These are phyloP conservation scores for Formica exsecta DNA, from an alignment of 1,140 invertebrate species.

Conservation along the genomic window DNA sequence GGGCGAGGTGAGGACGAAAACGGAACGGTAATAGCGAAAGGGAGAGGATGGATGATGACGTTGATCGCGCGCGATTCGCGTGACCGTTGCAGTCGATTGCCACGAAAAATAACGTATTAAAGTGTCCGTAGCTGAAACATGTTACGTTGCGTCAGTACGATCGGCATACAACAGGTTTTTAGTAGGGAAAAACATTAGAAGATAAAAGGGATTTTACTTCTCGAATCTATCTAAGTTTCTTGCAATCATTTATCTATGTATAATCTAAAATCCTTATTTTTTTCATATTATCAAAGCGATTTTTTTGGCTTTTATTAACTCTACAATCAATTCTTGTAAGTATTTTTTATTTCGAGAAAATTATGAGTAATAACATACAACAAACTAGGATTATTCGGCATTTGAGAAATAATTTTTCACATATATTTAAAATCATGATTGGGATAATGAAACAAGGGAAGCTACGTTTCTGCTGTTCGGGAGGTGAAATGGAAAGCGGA, in stretches of 20 bases:
- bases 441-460: neutral
- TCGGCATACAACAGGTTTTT: conserved; percentile 3
- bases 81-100: conserved; percentile 57
- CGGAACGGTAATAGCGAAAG: conserved; percentile 70
- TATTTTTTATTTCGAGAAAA: neutral
- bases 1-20: conserved; percentile 67
- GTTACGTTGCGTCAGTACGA: conserved; percentile 46
- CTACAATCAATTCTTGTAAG: neutral
- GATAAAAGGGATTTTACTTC: conserved; percentile 7
- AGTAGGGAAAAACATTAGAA: conserved; percentile 8
- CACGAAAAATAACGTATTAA: conserved; percentile 57
- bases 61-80: conserved; percentile 49
- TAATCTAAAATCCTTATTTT: neutral
- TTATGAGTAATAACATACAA: neutral
- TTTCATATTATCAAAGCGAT: neutral
- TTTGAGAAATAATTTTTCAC: neutral
- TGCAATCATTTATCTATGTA: too few relatives aligned
- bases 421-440: neutral
- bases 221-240: neutral
- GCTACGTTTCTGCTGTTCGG: neutral
- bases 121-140: conserved; percentile 40
- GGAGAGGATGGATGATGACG: conserved; percentile 69
- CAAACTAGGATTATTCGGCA: neutral
- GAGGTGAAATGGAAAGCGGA: conserved; percentile 2
- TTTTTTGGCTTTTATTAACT: neutral